phyloP scores from a whole-genome alignment of 1,140 invertebrate species.

The Diploscapter pachys region DNA sequence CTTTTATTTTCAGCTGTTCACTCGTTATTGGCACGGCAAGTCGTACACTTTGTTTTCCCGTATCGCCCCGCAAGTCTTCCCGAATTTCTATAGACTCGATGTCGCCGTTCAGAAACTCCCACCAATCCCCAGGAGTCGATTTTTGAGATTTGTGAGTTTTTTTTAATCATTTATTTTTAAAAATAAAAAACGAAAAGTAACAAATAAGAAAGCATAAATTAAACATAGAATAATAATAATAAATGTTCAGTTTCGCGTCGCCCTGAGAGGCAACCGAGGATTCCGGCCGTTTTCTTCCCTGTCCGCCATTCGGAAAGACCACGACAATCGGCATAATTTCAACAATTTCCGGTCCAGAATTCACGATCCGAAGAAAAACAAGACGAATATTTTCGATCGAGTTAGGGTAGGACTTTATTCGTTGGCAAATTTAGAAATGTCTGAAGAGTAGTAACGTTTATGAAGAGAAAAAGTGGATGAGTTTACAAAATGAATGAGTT shows the following conservation, averaged over 20 bases:
- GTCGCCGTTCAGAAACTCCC: no score
- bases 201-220: background rate
- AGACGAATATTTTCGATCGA: background rate
- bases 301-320: slow-evolving; percentile 11
- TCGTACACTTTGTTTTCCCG: no score
- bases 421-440: slow-evolving; percentile 5
- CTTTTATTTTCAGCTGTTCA: no score
- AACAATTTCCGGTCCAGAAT: background rate
- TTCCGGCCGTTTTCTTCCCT: slow-evolving; percentile 29
- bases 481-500: background rate
- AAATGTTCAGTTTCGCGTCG: slow-evolving; percentile 9
- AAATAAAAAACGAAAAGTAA: no score
- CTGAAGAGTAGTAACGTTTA: background rate
- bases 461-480: slow-evolving; percentile 3
- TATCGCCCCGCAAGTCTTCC: no score
- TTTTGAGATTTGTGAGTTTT: no score
- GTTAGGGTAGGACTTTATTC: slow-evolving; percentile 8
- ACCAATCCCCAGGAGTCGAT: no score
- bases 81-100: no score
- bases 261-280: slow-evolving; percentile 2
- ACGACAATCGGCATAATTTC: background rate
- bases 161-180: no score
- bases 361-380: no score
- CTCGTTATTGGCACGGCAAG: no score
- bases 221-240: background rate